Evolutionary conservation across 92 coral and sea anemone species (phyloP).

Genomic region (Hydrozoanthus gracilis): DNA sequence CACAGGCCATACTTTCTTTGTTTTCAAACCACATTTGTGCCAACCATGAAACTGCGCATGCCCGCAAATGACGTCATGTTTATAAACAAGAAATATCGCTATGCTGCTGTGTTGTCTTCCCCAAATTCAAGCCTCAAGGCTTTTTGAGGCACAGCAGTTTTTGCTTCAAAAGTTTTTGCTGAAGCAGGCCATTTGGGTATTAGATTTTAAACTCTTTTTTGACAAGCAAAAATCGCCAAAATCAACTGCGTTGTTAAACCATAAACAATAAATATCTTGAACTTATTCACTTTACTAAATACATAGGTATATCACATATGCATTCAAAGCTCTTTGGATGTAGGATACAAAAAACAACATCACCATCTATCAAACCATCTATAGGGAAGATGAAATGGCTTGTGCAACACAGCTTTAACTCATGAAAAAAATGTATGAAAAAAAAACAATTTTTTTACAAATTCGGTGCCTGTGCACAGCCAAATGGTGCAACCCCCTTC

Average conservation of each 20-base stretch:
- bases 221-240: constrained; percentile 26
- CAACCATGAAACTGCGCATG: too few species aligned
- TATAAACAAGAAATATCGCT: too few species aligned
- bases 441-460: neutral
- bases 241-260: constrained; percentile 25
- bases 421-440: neutral
- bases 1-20: too few species aligned
- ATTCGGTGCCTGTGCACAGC: constrained; percentile 16
- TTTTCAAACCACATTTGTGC: too few species aligned
- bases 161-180: too few species aligned
- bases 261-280: constrained; percentile 29
- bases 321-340: constrained; percentile 20
- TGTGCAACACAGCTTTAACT: constrained; percentile 31
- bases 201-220: neutral
- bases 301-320: constrained; percentile 24
- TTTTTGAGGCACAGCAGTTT: too few species aligned
- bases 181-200: too few species aligned
- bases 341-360: constrained; percentile 27
- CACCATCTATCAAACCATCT: neutral
- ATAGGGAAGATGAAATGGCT: constrained; percentile 28
- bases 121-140: too few species aligned
- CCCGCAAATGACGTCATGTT: too few species aligned
- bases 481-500: constrained; percentile 11
- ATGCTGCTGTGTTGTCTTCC: too few species aligned
- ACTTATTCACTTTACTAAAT: constrained; percentile 27